Percentiles rank a stretch among this genome's conserved stretches.
Conservation (phyloP, 2,113 vertebrate genomes). For the Notarius lentiginosus region DNA sequence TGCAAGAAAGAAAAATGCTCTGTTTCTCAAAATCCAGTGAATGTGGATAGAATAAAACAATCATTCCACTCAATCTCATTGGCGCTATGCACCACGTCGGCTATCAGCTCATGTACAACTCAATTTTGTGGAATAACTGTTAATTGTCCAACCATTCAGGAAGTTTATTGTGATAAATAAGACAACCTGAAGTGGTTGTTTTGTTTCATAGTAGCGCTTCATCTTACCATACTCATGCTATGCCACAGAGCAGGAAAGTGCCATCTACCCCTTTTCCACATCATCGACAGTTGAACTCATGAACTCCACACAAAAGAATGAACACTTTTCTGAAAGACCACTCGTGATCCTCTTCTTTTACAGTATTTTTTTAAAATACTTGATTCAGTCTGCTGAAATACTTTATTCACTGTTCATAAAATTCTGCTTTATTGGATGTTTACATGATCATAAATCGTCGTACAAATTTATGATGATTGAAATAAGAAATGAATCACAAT, state of each 20-base stretch:
- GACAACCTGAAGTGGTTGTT: background rate
- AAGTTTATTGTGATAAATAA: background rate
- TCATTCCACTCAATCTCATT: too few relatives aligned
- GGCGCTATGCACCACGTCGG: too few relatives aligned
- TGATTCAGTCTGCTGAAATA: background rate
- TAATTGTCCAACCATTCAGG: background rate
- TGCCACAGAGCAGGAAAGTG: background rate
- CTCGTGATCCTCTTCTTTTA: background rate
- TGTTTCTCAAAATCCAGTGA: too few relatives aligned
- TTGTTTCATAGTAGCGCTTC: background rate
- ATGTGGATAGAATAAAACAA: too few relatives aligned
- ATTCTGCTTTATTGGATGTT: background rate
- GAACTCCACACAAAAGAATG: too few relatives aligned
- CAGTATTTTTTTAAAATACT: background rate
- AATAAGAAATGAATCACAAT: too few relatives aligned
- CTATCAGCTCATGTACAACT: too few relatives aligned
- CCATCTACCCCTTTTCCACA: background rate
- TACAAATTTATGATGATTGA: too few relatives aligned
- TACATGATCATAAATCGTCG: background rate
- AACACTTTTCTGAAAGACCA: background rate
- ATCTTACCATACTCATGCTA: background rate
- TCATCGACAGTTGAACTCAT: too few relatives aligned
- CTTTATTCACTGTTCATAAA: background rate
- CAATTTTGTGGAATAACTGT: too few relatives aligned
- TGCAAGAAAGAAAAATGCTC: too few relatives aligned